These are phyloP conservation scores for Ailuropoda melanoleuca DNA, from an alignment of 2,113 vertebrate genomes.

Conservation along the genomic window DNA sequence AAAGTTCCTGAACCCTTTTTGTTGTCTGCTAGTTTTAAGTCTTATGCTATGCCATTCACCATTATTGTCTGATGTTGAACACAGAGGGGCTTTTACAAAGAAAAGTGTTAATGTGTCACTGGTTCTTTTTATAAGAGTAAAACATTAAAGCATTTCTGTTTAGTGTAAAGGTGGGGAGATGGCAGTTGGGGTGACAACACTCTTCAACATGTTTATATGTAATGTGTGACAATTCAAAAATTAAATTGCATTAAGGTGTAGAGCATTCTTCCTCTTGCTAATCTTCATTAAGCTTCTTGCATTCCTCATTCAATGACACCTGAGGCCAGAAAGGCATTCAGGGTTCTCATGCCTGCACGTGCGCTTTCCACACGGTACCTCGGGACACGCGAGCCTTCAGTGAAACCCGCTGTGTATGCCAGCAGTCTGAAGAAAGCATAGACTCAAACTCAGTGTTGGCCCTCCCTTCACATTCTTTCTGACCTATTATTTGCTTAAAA, in stretches of 20 bases:
- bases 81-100: constrained; percentile 19
- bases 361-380: background rate
- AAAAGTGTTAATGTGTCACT: constrained; percentile 44
- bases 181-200: background rate
- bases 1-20: background rate
- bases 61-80: background rate
- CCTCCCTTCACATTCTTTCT: background rate
- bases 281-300: background rate
- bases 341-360: background rate
- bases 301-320: background rate
- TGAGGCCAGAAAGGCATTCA: background rate
- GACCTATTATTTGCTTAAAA: background rate
- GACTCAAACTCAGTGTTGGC: background rate
- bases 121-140: constrained; percentile 25
- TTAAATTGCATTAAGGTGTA: background rate
- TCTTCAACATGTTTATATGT: background rate
- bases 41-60: background rate
- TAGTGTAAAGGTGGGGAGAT: background rate
- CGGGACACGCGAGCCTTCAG: accelerated
- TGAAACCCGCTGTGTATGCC: background rate
- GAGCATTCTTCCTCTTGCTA: background rate
- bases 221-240: background rate
- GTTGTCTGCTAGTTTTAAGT: background rate
- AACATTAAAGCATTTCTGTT: background rate
- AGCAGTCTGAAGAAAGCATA: background rate